Conservation (phyloP, 30 jellyfish, hydroid and myxozoan genomes). For the Aurelia sp. region DNA sequence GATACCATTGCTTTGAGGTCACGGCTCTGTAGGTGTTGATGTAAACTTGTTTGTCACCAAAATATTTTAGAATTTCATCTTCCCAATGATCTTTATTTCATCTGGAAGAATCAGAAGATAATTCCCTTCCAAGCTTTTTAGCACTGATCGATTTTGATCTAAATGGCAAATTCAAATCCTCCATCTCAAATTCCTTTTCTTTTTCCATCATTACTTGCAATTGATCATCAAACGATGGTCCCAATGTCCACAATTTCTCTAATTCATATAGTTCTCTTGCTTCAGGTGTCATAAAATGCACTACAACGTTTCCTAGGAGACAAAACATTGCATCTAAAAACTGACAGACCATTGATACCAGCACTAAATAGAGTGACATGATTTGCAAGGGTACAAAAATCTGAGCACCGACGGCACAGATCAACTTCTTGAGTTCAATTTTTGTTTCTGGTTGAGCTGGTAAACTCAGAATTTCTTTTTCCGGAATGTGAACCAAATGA, state of each 20-base stretch:
- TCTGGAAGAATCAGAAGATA: neutral
- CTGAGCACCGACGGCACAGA: too few species aligned
- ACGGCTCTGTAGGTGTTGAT: too few species aligned
- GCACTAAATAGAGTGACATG: too few species aligned
- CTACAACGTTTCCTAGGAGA: slow-evolving; percentile 61
- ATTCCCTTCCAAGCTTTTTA: neutral
- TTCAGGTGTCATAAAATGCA: slow-evolving; percentile 87
- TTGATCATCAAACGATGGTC: slow-evolving; percentile 79
- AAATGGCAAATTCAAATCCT: slow-evolving; percentile 25
- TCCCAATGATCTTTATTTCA: neutral
- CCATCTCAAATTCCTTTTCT: neutral
- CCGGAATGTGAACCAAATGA: too few species aligned
- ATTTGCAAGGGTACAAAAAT: too few species aligned
- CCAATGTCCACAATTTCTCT: slow-evolving; percentile 80
- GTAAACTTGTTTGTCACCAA: too few species aligned
- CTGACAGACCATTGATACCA: too few species aligned
- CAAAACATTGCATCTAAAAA: too few species aligned
- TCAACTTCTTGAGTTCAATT: too few species aligned
- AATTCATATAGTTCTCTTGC: slow-evolving; percentile 77
- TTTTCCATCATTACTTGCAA: slow-evolving; percentile 26
- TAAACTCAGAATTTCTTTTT: too few species aligned
- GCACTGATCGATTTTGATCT: slow-evolving; percentile 16
- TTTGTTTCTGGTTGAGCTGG: too few species aligned
- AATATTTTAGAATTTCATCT: neutral
- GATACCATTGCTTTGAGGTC: too few species aligned